Evolutionary conservation across 2,888 invertebrate species (phyloP).

Genomic region (Plebejus argus): DNA sequence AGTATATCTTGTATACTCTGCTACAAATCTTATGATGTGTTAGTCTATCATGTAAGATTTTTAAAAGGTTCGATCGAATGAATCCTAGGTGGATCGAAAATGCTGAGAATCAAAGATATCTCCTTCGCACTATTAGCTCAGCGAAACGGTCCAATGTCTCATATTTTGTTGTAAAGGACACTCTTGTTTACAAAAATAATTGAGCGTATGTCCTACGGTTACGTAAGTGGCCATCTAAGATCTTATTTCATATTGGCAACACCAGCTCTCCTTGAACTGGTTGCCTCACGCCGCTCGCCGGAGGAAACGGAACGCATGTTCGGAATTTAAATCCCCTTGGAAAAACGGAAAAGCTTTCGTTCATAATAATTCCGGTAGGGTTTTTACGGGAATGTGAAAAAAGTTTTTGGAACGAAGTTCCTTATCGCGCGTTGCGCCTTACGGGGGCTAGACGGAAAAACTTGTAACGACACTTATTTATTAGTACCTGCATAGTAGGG

Average conservation of each 20-base stretch:
- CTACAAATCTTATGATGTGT: too few relatives aligned
- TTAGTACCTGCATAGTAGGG: too few relatives aligned
- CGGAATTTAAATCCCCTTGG: constrained; percentile 18
- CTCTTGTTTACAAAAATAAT: constrained; percentile 29
- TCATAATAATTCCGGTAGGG: not conserved
- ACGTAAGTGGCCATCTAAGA: constrained; percentile 43
- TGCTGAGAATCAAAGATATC: not conserved
- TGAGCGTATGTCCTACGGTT: constrained; percentile 30
- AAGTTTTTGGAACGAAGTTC: too few relatives aligned
- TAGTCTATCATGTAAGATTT: too few relatives aligned
- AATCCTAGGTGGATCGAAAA: too few relatives aligned
- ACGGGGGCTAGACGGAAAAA: too few relatives aligned
- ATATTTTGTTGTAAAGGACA: constrained; percentile 15
- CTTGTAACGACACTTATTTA: too few relatives aligned
- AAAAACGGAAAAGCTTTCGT: constrained; percentile 17
- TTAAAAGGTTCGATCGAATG: not conserved
- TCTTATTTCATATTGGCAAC: constrained; percentile 46
- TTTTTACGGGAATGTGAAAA: too few relatives aligned
- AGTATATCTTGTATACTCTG: too few relatives aligned
- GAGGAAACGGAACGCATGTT: constrained; percentile 49
- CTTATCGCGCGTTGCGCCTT: too few relatives aligned
- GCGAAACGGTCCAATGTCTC: not conserved
- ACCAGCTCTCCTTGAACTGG: constrained; percentile 53
- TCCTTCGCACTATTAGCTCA: not conserved
- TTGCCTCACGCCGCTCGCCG: constrained; percentile 52